These are phyloP conservation scores for Rousettus leschenaultii DNA, from an alignment of 2,113 vertebrate species.

Conservation along the genomic window DNA sequence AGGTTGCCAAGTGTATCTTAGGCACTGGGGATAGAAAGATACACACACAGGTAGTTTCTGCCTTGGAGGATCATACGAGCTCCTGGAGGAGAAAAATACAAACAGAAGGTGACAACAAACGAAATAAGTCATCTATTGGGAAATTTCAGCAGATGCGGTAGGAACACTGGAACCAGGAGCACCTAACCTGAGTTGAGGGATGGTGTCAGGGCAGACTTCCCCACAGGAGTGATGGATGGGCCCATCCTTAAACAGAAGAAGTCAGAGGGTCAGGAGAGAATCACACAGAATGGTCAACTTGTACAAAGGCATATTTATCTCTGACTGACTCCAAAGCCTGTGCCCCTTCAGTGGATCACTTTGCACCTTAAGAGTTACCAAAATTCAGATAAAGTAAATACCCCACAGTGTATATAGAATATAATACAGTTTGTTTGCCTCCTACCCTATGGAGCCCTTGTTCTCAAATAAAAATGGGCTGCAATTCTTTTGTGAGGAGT, in stretches of 20 bases:
- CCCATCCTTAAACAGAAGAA: neutral
- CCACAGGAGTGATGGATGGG: neutral
- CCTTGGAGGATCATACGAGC: neutral
- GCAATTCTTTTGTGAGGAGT: neutral
- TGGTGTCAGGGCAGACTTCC: neutral
- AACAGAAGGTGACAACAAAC: neutral
- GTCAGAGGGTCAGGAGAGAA: neutral
- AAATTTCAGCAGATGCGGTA: neutral
- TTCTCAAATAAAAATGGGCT: neutral
- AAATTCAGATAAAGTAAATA: neutral
- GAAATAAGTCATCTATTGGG: neutral
- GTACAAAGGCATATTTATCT: neutral
- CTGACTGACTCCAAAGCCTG: neutral
- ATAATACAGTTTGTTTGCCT: neutral
- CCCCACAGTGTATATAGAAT: neutral
- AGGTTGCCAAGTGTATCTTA: slow-evolving; percentile 31
- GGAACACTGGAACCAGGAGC: neutral
- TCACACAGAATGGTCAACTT: neutral
- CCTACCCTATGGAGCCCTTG: fast-evolving
- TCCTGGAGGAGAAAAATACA: slow-evolving; percentile 20
- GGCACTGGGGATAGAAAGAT: neutral
- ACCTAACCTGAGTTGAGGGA: neutral
- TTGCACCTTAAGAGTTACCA: neutral
- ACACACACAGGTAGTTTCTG: slow-evolving; percentile 16
- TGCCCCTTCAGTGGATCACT: neutral